Conservation (phyloP, 1,140 invertebrate genomes). For the Mylabris phalerata region DNA sequence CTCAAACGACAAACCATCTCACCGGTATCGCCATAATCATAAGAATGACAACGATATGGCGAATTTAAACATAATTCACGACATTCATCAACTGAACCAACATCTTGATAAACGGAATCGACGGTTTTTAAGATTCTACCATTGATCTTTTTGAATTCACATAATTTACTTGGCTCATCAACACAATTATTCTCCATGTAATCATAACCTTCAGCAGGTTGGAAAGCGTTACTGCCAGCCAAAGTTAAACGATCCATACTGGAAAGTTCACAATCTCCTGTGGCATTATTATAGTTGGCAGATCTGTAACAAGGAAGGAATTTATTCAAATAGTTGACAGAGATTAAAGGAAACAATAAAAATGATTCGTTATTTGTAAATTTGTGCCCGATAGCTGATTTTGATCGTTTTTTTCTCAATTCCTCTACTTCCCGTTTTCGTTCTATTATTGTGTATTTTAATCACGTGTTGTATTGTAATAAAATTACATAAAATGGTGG, state of each 20-base stretch:
- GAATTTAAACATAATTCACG: conserved; percentile 82
- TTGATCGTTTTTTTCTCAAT: no score
- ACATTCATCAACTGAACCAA: conserved; percentile 78
- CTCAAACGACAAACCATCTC: conserved; percentile 87
- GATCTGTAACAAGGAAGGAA: conserved; percentile 59
- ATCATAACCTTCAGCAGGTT: conserved; percentile 60
- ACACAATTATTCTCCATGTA: conserved; percentile 89
- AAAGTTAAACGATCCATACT: conserved; percentile 86
- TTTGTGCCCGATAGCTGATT: neutral
- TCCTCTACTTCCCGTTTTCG: no score
- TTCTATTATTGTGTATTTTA: no score
- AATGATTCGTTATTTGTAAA: neutral
- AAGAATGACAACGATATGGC: conserved; percentile 80
- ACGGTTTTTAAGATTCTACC: conserved; percentile 89
- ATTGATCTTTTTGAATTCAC: conserved; percentile 84
- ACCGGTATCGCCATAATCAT: conserved; percentile 87
- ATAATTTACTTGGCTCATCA: conserved; percentile 81
- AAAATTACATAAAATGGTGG: no score
- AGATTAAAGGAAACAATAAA: neutral
- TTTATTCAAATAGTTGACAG: conserved; percentile 1
- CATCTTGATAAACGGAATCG: conserved; percentile 86
- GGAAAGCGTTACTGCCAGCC: conserved; percentile 65
- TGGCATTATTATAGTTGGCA: conserved; percentile 80
- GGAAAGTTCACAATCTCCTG: conserved; percentile 77
- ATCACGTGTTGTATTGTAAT: no score